These are phyloP conservation scores for Myiozetetes cayanensis DNA, from an alignment of 2,113 vertebrate species.

Conservation along the genomic window DNA sequence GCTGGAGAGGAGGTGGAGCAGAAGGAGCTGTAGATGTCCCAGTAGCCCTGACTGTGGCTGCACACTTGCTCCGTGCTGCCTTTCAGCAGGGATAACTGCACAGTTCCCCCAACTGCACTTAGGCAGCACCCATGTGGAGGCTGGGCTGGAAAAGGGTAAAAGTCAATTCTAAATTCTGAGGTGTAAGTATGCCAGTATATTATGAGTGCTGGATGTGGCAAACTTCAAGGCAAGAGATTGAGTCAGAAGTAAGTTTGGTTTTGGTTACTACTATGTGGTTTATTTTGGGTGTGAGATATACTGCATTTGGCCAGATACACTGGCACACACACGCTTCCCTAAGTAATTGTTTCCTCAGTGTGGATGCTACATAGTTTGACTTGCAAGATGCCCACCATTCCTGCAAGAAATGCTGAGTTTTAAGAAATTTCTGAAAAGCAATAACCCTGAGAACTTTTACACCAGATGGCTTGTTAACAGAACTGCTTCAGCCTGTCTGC, in stretches of 20 bases:
- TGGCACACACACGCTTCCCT: not conserved
- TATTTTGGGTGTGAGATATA: not conserved
- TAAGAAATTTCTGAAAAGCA: not conserved
- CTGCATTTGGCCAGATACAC: not conserved
- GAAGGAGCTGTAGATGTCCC: not conserved
- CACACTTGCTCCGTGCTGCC: not conserved
- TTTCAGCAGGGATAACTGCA: not conserved
- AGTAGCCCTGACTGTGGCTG: not conserved
- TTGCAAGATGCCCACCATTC: not conserved
- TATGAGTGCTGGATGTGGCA: not conserved
- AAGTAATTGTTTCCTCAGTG: not conserved
- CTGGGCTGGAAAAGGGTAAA: not conserved
- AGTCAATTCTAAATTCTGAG: not conserved
- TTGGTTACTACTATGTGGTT: not conserved
- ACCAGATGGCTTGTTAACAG: conserved; percentile 5
- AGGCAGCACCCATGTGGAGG: not conserved
- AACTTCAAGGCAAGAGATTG: not conserved
- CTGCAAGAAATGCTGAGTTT: not conserved
- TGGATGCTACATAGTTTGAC: not conserved
- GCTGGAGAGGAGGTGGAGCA: not conserved
- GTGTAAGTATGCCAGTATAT: not conserved
- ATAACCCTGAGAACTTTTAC: not conserved
- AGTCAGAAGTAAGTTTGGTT: not conserved
- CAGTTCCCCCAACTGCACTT: fast-evolving
- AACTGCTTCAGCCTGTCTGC: not conserved